Base-by-base conservation (phyloP, 2,888 invertebrate genomes). In the Emmelina monodactyla region DNA sequence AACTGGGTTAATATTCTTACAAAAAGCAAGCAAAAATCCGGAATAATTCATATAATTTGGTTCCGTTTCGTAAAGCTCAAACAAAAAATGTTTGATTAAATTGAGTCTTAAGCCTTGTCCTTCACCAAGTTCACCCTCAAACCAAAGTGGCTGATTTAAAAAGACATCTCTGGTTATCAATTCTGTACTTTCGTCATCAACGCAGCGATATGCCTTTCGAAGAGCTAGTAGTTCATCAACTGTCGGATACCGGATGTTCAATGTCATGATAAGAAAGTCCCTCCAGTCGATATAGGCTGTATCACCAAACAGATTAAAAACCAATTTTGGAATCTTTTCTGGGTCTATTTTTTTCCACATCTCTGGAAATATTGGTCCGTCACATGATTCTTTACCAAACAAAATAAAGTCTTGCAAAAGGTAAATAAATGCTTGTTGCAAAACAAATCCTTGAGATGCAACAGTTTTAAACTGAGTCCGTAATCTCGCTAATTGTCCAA, bases 251-350 rank as follows among this genome's bases (percentile, higher is more conserved):
- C 67, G 61, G 7, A 87, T 51, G 45, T 83, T 73, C 19, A 86
- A 53, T 50, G 83, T 84, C 49, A 82, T 82, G 42, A 88, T 67
- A 9, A 88, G 62, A 48, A 88, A 88, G 55, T 88, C 86, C 48
- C 83, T 82, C 88, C 88, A 88, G 47, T 86, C 83, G 7, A 87
- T 50, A 41, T 81, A 82, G 7, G 76, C 78, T 1, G 72, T 69
- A 30, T 82, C 71, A 1, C 84, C 85, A 51, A 83, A 88, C 11
- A 86, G 40, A 22, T 56, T 45, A 33, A 54, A 55, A 0, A 83
- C 66, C 22, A 84, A 46, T 44, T 63, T 67, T 1, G 71, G 57
- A 15, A 83, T 58, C 42, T 81, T 61, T 19, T 68, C 65, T 1
- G 75, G 64, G 41, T 71, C 63, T 9, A 83, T 43, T 9, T 49